These are phyloP conservation scores for Nixonia krombeini DNA, from an alignment of 1,140 invertebrate genomes.

Conservation along the genomic window DNA sequence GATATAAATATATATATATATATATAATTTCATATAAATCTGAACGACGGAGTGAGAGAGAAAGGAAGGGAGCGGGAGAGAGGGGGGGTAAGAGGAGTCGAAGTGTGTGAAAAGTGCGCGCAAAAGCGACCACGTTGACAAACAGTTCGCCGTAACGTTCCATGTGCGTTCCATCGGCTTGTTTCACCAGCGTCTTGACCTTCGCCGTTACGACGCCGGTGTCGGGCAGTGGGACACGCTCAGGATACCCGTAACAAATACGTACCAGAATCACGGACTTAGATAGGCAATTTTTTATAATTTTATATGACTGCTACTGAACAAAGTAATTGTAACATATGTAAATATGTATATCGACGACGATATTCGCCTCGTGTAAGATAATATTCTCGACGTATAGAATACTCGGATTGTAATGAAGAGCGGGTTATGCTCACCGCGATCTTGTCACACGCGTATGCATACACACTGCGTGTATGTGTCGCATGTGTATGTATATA, in stretches of 20 bases:
- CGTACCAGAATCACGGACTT: constrained; percentile 48
- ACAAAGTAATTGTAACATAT: constrained; percentile 67
- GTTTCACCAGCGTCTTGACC: too few species aligned
- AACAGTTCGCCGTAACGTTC: too few species aligned
- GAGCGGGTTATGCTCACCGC: constrained; percentile 43
- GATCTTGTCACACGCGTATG: constrained; percentile 48
- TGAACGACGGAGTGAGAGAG: constrained; percentile 17
- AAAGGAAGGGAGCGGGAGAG: constrained; percentile 2
- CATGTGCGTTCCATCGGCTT: too few species aligned
- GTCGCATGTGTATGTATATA: constrained; percentile 54
- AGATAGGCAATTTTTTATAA: constrained; percentile 69
- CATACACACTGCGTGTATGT: constrained; percentile 53
- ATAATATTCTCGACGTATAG: constrained; percentile 61
- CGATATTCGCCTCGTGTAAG: constrained; percentile 69
- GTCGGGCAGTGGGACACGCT: constrained; percentile 22
- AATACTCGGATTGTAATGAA: constrained; percentile 52
- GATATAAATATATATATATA: constrained; percentile 35
- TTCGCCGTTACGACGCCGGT: constrained; percentile 13
- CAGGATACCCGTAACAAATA: constrained; percentile 30
- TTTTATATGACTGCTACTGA: constrained; percentile 65
- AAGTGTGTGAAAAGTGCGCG: too few species aligned
- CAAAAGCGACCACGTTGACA: too few species aligned
- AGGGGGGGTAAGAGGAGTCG: too few species aligned
- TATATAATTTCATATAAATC: constrained; percentile 35
- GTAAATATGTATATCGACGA: constrained; percentile 70